Percentiles rank a stretch among this genome's conserved stretches.
Conservation (phyloP, 2,888 invertebrate genomes). For the Esperia sulphurella region DNA sequence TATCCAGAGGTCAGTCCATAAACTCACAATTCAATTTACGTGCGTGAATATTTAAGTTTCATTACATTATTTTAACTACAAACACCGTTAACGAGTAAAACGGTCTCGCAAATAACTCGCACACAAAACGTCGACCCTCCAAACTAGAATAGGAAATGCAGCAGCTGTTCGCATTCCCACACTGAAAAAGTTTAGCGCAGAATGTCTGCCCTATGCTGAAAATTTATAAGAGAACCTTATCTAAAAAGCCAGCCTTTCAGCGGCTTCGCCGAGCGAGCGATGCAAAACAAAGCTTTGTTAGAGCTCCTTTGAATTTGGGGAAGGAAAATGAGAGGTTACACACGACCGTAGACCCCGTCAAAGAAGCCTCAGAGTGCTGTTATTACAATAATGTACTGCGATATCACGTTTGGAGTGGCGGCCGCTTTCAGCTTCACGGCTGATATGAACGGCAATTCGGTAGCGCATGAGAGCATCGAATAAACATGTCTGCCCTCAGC, state of each 20-base stretch:
- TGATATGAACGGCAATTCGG: slow-evolving; percentile 20
- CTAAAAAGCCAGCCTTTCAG: slow-evolving; percentile 76
- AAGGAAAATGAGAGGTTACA: slow-evolving; percentile 77
- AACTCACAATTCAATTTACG: neutral
- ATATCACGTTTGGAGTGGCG: slow-evolving; percentile 58
- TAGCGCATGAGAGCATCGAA: slow-evolving; percentile 4
- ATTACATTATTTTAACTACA: slow-evolving; percentile 13
- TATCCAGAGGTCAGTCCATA: neutral
- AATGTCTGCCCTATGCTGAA: slow-evolving; percentile 60
- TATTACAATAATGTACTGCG: slow-evolving; percentile 73
- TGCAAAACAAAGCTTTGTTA: slow-evolving; percentile 78
- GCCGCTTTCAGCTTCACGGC: slow-evolving; percentile 32
- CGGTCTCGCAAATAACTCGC: slow-evolving; percentile 46
- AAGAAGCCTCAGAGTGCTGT: slow-evolving; percentile 66
- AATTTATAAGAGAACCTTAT: slow-evolving; percentile 74
- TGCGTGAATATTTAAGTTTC: neutral
- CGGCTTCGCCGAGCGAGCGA: slow-evolving; percentile 64
- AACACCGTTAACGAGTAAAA: slow-evolving; percentile 39
- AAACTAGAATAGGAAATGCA: slow-evolving; percentile 57
- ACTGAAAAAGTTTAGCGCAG: slow-evolving; percentile 62
- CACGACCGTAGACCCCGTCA: slow-evolving; percentile 58
- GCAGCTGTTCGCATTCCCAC: slow-evolving; percentile 65
- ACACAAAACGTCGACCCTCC: slow-evolving; percentile 45
- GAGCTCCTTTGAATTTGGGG: slow-evolving; percentile 76
- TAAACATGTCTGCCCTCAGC: slow-evolving; percentile 7